Evolutionary conservation across 2,797 vertebrate species (phyloP), one percentile per base, ranked within the genome.

Genomic region (Mormyrops boulengeri): DNA sequence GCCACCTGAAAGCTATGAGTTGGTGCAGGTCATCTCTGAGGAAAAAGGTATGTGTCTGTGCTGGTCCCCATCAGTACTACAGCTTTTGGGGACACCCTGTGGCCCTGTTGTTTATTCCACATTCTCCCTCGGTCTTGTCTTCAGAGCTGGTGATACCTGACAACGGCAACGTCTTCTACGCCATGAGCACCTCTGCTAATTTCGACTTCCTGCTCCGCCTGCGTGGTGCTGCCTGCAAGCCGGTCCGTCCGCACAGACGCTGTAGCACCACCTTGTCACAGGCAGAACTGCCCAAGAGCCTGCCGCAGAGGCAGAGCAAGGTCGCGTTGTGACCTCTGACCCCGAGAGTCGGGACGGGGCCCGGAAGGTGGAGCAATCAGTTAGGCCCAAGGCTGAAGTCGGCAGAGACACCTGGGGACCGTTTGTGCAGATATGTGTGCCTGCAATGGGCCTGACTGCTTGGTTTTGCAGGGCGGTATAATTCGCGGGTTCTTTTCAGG

Each of bases 11-110:
- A 96, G 96, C 91, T 99, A 97, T 0, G 97, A 99, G 93, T 96
- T 99, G 11, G 97, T 98, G 3, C 98, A 99, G 93, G 95, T 98
- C 95, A 98, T 99, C 94, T 97, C 95, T 97, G 96, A 98, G 87
- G 97, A 98, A 85, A 97, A 96, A 98, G 98, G 98, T 99, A 92
- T 62, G 92, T 9, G 98, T 98, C 93, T 73, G 92, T 8, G 9
- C 11, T 41, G 62, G 9, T 8, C 30, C 26, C 7, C 9, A 55
- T 52, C 26, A 34, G 55, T 30, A 1, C 50, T 38, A 14, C 17
- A 14, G 3, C 7, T 77, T 49, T 30, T 34, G 53, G 34, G 30
- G 85, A 86, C 52, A 3, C 41, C 47, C 6, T 22, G 38, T 1
- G 19, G 9, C 38, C 19, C 19, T 62, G 30, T 44, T 34, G 4